phyloP scores from a whole-genome alignment of 2,113 vertebrate genomes.

The human region GRCh38 chr17:58354001-58354500 shows the following conservation, averaged over 20 bases:
- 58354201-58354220: not conserved
- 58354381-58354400: not conserved
- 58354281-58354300: not conserved
- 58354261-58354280: not conserved
- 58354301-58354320: not conserved
- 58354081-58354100: conserved; percentile 17
- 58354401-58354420: conserved; percentile 47
- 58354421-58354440: not conserved
- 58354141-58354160: conserved; percentile 3
- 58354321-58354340: not conserved
- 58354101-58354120: not conserved
- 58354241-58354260: not conserved
- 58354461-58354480: not conserved
- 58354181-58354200: not conserved
- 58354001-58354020: conserved; percentile 41
- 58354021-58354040: not conserved
- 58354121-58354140: not conserved
- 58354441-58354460: conserved; percentile 4
- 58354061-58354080: not conserved
- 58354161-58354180: not conserved
- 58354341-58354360: not conserved
- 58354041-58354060: not conserved
- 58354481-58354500: not conserved
- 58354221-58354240: not conserved
- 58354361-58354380: not conserved